A percentile compares a stretch with the other conserved stretches of the same genome.
phyloP scores from a whole-genome alignment of 2,113 vertebrate species.

The Xerus inauris region DNA sequence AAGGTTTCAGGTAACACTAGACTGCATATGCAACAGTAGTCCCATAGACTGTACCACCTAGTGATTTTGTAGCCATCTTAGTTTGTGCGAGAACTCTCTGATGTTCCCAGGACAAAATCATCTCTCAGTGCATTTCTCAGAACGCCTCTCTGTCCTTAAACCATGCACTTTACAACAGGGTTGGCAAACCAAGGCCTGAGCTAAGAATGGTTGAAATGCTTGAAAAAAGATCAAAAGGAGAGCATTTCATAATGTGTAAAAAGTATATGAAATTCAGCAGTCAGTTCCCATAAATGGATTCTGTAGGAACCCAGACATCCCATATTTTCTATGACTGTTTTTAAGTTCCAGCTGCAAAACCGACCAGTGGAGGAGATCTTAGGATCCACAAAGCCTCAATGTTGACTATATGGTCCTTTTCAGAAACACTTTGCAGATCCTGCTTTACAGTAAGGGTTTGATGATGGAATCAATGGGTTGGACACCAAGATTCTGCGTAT shows the following conservation, averaged over 20 bases:
- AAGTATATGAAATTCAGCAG: conserved; percentile 29
- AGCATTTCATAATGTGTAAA: neutral
- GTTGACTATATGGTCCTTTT: neutral
- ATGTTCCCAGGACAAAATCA: neutral
- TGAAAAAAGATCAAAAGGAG: conserved; percentile 8
- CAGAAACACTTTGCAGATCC: neutral
- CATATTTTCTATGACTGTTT: neutral
- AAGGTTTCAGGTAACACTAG: neutral
- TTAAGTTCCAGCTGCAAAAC: neutral
- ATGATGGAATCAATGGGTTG: neutral
- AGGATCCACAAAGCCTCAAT: neutral
- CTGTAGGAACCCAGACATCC: neutral
- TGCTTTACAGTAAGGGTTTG: neutral
- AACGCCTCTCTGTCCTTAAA: neutral
- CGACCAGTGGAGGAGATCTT: neutral
- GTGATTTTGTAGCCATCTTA: neutral
- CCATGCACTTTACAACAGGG: neutral
- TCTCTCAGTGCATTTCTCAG: neutral
- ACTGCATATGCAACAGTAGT: neutral
- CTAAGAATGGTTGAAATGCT: conserved; percentile 36
- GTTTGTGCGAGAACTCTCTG: neutral
- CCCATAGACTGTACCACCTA: neutral
- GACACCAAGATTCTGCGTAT: neutral
- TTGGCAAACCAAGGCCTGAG: neutral
- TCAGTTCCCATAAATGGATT: neutral